Evolutionary conservation across 2,888 invertebrate genomes (phyloP).

Genomic region (Philhelius pedissequus): DNA sequence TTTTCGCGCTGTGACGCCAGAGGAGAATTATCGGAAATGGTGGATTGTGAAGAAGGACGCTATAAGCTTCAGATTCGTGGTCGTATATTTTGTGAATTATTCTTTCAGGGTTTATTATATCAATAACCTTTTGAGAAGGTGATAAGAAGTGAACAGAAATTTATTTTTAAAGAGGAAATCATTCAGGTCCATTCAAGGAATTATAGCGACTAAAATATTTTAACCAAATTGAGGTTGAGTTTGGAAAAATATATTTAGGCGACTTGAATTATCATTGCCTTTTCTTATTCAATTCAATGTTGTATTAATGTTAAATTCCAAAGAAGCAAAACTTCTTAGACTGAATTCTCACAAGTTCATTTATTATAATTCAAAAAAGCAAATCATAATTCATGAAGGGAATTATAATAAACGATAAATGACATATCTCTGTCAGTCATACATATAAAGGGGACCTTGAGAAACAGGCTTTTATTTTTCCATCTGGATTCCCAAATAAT

Average conservation of each 20-base stretch:
- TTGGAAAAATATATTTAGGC: background rate
- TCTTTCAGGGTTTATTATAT: background rate
- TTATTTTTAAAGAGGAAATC: background rate
- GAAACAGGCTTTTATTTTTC: background rate
- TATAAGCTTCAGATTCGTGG: constrained; percentile 15
- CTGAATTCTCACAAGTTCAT: background rate
- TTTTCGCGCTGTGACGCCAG: constrained; percentile 8
- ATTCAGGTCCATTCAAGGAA: background rate
- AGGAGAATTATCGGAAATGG: background rate
- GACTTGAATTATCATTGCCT: background rate
- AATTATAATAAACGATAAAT: background rate
- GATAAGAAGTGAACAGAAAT: background rate
- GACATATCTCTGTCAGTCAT: background rate
- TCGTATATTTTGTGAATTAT: constrained; percentile 11
- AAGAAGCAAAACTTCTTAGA: background rate
- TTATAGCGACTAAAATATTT: background rate
- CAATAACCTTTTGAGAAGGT: background rate
- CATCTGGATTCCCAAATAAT: background rate
- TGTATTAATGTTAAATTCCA: background rate
- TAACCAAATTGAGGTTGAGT: background rate
- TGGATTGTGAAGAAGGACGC: constrained; percentile 15
- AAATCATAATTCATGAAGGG: background rate
- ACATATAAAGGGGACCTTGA: background rate
- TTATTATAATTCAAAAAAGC: background rate
- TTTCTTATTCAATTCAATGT: background rate